Evolutionary conservation across 2,797 vertebrate genomes (phyloP).

Genomic region (Typhlichthys subterraneus): DNA sequence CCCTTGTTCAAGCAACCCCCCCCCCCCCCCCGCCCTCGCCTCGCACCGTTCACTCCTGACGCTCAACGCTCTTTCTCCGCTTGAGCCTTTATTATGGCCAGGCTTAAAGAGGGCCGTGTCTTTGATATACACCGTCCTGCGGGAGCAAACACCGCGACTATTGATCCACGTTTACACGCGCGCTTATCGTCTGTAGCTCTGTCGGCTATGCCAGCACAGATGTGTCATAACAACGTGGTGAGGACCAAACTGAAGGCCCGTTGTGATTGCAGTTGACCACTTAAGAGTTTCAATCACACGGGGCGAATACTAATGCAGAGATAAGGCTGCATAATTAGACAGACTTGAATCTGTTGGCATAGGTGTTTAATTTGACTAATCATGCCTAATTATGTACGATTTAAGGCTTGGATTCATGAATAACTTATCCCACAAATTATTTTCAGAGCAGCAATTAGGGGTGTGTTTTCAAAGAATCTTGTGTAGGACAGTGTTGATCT

Average conservation of each 20-base stretch:
- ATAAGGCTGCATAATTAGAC: constrained; percentile 51
- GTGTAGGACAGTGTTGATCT: constrained; percentile 10
- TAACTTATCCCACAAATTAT: constrained; percentile 56
- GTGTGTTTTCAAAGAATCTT: constrained; percentile 24
- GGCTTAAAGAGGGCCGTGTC: constrained; percentile 29
- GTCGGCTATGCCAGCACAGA: constrained; percentile 6
- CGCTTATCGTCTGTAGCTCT: background rate
- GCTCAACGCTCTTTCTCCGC: constrained; percentile 9
- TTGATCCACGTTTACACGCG: constrained; percentile 21
- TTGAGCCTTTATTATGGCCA: constrained; percentile 1
- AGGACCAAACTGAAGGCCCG: constrained; percentile 24
- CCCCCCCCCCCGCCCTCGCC: constrained; percentile 16
- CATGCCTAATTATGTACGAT: constrained; percentile 53
- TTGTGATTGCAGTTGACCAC: constrained; percentile 33
- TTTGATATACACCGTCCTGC: constrained; percentile 16
- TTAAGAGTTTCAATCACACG: constrained; percentile 43
- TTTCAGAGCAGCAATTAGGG: constrained; percentile 36
- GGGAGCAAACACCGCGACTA: constrained; percentile 12
- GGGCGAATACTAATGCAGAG: constrained; percentile 41
- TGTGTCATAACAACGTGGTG: background rate
- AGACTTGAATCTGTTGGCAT: constrained; percentile 42
- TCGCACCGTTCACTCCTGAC: background rate
- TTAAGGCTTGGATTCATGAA: constrained; percentile 55
- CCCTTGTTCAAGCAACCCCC: constrained; percentile 15
- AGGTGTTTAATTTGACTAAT: constrained; percentile 66